Evolutionary conservation across 1,140 invertebrate genomes (phyloP), one percentile per base, ranked within the genome.

Genomic region (Drosophila sucinea): DNA sequence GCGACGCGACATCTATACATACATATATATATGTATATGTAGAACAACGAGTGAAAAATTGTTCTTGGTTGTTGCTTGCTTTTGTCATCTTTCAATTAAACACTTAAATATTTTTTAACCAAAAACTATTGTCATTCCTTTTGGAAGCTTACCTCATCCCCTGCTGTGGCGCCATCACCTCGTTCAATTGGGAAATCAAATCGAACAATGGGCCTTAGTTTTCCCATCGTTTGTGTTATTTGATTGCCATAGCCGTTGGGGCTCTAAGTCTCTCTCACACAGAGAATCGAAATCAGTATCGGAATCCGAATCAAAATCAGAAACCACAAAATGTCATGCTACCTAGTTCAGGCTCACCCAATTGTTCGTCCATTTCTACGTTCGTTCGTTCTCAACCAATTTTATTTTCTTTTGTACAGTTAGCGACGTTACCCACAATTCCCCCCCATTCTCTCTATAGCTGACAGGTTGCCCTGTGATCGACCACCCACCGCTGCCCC

Each of bases 331-430:
- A 82, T 82, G 75, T 67, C 76, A 82, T 75, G 76, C 17, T 79
- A 86, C 83, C 76, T 86, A 87, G 73, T 77, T 85, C 60, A 47
- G 60, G 40, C 44, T 27, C 27, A 41, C 40, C 47, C 68, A 69
- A 61, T 66, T 67, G 60, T 62, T 61, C 65, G 58, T 33, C 62
- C 55, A 38, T 60, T 40, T n/a, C 35, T 58, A 61, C 41, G 38
- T 61, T 33, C 63, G 35, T 32, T 54, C 33, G 47, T 29, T 40
- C 17, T 29, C 51, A 57, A 58, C 72, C 65, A 77, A 86, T 83
- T 87, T 83, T 67, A 83, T 87, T 87, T 81, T 86, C 81, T 77
- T 87, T 86, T 82, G 72, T 87, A 47, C 79, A 75, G 71, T 70
- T 78, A 68, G 66, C 65, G 71, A 51, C 44, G 44, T 51, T 51